These are phyloP conservation scores for Lamellibrachia columna DNA, from an alignment of 2,888 invertebrate species.

Conservation along the genomic window DNA sequence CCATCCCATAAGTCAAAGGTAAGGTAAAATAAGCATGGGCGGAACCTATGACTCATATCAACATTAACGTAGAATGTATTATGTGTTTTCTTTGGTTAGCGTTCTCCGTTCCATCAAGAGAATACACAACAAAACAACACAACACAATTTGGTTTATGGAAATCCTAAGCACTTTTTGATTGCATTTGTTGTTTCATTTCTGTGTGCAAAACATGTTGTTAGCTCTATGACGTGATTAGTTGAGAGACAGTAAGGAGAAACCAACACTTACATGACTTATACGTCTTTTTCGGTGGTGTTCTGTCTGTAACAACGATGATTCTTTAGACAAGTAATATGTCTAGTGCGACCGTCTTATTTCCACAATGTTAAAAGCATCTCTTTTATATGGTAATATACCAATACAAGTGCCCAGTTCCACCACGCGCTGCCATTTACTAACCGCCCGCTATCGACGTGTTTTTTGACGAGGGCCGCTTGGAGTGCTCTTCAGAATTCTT, in stretches of 20 bases:
- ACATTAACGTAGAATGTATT: too few species aligned
- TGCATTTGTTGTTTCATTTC: too few species aligned
- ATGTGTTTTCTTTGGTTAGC: too few species aligned
- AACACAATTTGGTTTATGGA: too few species aligned
- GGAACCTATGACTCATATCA: neutral
- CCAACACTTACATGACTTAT: neutral
- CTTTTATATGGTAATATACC: neutral
- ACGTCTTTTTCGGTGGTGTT: neutral
- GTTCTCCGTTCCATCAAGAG: too few species aligned
- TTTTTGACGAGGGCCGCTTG: neutral
- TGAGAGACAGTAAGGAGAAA: neutral
- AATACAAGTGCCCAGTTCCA: neutral
- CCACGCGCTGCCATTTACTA: neutral
- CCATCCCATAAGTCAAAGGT: neutral
- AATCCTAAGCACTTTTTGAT: too few species aligned
- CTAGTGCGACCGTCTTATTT: neutral
- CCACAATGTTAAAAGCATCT: neutral
- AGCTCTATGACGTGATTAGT: neutral
- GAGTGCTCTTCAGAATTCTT: neutral
- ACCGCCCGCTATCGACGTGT: neutral
- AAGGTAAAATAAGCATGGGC: neutral
- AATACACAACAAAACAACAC: too few species aligned
- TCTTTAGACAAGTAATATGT: neutral
- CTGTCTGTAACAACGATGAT: neutral
- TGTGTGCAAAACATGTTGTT: neutral